A percentile compares a stretch with the other conserved stretches of the same genome.
These are phyloP conservation scores for Protonibea diacanthus DNA, from an alignment of 2,797 vertebrate species.

Conservation along the genomic window DNA sequence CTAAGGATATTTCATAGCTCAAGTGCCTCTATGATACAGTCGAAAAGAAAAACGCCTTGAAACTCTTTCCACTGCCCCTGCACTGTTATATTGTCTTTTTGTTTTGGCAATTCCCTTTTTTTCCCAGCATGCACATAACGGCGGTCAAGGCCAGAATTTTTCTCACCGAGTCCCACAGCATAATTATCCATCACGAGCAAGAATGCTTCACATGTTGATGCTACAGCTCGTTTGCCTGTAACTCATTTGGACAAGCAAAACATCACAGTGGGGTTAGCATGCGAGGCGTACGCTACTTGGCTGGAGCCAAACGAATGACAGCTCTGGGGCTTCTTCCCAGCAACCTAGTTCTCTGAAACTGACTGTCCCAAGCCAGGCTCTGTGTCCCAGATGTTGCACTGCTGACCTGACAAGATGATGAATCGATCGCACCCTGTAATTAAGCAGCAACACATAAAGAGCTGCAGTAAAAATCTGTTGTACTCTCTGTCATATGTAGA, in stretches of 20 bases:
- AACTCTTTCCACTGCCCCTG: background rate
- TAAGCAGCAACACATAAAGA: constrained; percentile 36
- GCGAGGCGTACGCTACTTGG: constrained; percentile 18
- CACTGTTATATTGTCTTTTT: constrained; percentile 19
- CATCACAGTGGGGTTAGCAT: constrained; percentile 10
- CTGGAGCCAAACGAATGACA: constrained; percentile 14
- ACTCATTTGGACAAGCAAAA: constrained; percentile 37
- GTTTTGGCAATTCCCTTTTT: constrained; percentile 9
- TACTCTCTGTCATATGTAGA: constrained; percentile 10
- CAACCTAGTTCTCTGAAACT: constrained; percentile 38
- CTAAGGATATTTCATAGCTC: background rate
- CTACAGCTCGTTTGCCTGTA: constrained; percentile 33
- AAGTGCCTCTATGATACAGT: constrained; percentile 9
- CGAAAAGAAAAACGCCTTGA: constrained; percentile 1
- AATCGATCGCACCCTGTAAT: constrained; percentile 53
- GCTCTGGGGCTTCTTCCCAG: constrained; percentile 45
- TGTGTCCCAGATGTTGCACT: constrained; percentile 63
- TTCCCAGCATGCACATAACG: constrained; percentile 9
- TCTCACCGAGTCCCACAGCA: background rate
- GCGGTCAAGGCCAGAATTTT: background rate
- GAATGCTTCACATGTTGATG: constrained; percentile 27
- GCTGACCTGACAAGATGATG: constrained; percentile 63
- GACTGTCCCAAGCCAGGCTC: constrained; percentile 29
- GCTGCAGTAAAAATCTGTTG: constrained; percentile 7
- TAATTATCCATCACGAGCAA: constrained; percentile 11